Evolutionary conservation across 2,797 vertebrate species (phyloP).

Genomic region (Masticophis lateralis): DNA sequence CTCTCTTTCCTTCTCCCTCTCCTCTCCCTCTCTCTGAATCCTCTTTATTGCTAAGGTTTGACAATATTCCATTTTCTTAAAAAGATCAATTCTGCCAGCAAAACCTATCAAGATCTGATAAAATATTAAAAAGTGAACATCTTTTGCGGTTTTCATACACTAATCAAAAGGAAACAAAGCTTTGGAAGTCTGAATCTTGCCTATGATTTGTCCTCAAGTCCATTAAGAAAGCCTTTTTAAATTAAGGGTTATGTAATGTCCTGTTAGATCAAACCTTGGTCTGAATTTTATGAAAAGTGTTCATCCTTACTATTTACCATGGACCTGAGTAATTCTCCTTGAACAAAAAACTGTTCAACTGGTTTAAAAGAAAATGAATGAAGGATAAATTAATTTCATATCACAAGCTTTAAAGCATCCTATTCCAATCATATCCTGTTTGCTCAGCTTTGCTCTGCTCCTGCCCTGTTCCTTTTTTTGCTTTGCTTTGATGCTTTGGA

Average conservation of each 20-base stretch:
- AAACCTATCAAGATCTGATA: background rate
- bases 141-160: background rate
- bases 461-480: background rate
- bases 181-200: background rate
- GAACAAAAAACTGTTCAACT: slow-evolving; percentile 12
- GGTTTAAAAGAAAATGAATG: background rate
- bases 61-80: background rate
- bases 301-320: background rate
- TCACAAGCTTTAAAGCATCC: background rate
- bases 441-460: background rate
- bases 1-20: background rate
- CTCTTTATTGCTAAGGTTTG: background rate
- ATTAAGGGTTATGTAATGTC: background rate
- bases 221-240: background rate
- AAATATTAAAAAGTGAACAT: background rate
- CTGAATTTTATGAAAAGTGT: background rate
- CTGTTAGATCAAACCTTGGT: background rate
- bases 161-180: background rate
- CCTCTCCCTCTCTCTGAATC: background rate
- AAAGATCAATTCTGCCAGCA: background rate
- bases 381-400: background rate
- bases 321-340: background rate
- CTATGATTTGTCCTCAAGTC: background rate
- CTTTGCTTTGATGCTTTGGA: background rate
- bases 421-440: background rate